A percentile compares a stretch with the other conserved stretches of the same genome.
Evolutionary conservation across 2,797 vertebrate species (phyloP).

Genomic region (Ceryle rudis): DNA sequence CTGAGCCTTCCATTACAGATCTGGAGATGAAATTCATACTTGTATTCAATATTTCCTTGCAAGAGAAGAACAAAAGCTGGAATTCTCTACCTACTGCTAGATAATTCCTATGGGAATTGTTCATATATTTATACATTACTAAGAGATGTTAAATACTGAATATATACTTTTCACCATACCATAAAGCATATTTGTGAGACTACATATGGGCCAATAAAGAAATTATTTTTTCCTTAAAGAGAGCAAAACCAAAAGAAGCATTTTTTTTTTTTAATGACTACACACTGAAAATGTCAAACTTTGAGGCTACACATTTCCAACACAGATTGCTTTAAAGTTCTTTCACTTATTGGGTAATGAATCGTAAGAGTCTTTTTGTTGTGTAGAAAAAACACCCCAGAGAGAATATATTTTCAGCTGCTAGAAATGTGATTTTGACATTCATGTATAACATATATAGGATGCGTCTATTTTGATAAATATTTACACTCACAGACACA

Average conservation of each 20-base stretch:
- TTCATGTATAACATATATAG: background rate
- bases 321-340: background rate
- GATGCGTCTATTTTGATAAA: background rate
- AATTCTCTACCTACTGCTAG: background rate
- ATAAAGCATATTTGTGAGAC: background rate
- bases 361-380: background rate
- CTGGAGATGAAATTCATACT: background rate
- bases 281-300: background rate
- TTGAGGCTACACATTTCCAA: background rate
- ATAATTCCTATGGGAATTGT: background rate
- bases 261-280: background rate
- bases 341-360: background rate
- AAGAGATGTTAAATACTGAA: background rate
- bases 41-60: background rate
- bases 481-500: background rate
- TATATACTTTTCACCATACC: background rate
- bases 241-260: background rate
- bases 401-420: background rate
- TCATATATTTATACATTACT: background rate
- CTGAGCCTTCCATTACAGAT: background rate
- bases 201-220: background rate
- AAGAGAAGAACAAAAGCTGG: background rate
- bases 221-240: background rate
- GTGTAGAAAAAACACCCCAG: background rate
- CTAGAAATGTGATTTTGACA: background rate